phyloP scores from a whole-genome alignment of 2,797 vertebrate genomes.

The Muscicapa comitata region DNA sequence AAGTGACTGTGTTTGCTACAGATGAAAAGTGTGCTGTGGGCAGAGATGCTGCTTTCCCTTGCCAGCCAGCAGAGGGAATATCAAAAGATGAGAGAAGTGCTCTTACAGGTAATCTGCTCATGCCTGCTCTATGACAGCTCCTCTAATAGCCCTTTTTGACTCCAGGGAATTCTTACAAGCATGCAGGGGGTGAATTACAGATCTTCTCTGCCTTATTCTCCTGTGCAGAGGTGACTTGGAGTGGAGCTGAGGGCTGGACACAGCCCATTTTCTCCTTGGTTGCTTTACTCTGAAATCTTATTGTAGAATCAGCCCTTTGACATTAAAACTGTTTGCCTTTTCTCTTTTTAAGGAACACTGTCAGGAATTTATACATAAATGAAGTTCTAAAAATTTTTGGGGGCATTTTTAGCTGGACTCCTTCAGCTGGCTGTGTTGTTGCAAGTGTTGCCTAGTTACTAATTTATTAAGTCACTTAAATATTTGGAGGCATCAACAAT shows the following conservation, averaged over 20 bases:
- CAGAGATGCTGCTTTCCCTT: background rate
- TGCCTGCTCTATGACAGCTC: background rate
- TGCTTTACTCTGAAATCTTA: background rate
- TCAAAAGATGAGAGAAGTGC: background rate
- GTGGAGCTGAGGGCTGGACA: background rate
- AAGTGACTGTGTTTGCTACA: background rate
- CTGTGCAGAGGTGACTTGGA: background rate
- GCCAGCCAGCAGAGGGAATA: background rate
- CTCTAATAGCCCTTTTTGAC: background rate
- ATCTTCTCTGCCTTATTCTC: background rate
- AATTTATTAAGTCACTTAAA: constrained; percentile 24
- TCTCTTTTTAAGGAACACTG: background rate
- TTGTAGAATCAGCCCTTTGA: constrained; percentile 26
- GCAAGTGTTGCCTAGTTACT: constrained; percentile 37
- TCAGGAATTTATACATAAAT: constrained; percentile 43
- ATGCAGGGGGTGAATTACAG: background rate
- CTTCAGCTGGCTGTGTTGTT: constrained; percentile 3
- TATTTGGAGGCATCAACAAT: constrained; percentile 23
- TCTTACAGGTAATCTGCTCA: background rate
- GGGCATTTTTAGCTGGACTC: background rate
- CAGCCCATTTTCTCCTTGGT: background rate
- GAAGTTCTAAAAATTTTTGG: background rate
- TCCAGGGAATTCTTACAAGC: background rate
- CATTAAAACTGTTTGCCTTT: constrained; percentile 1
- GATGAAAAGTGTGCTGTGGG: background rate